Percentiles rank a stretch among this genome's conserved stretches.
Evolutionary conservation across 1,140 invertebrate species (phyloP).

Genomic region (Dinothrombium tinctorium): DNA sequence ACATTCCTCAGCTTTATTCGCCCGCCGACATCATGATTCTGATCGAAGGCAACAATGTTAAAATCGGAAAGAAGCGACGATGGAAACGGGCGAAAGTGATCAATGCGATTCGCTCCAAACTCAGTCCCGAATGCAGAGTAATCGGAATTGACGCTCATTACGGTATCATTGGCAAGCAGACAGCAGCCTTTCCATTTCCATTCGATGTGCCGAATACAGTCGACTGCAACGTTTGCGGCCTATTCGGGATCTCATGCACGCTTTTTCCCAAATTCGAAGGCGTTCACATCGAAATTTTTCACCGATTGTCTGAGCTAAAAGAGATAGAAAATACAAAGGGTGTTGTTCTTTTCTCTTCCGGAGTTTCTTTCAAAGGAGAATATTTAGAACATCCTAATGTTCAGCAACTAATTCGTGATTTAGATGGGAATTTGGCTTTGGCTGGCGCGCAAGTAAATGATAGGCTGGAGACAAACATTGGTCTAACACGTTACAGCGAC

Average conservation of each 20-base stretch:
- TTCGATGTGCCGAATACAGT: neutral
- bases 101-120: neutral
- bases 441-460: slow-evolving; percentile 1
- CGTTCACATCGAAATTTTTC: neutral
- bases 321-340: neutral
- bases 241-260: slow-evolving; percentile 1
- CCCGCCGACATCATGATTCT: neutral
- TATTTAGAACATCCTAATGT: neutral
- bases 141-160: slow-evolving; percentile 3
- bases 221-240: neutral
- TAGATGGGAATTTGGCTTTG: neutral
- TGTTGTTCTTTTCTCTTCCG: slow-evolving; percentile 1
- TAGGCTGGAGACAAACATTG: neutral
- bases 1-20: no score
- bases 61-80: neutral
- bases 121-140: neutral
- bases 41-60: neutral
- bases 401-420: neutral
- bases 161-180: neutral
- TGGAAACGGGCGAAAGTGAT: slow-evolving; percentile 3
- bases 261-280: slow-evolving; percentile 1
- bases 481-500: neutral
- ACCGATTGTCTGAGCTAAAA: neutral
- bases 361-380: neutral
- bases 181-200: neutral